phyloP scores from a whole-genome alignment of 2,888 invertebrate genomes.

The Polydrusus cervinus region DNA sequence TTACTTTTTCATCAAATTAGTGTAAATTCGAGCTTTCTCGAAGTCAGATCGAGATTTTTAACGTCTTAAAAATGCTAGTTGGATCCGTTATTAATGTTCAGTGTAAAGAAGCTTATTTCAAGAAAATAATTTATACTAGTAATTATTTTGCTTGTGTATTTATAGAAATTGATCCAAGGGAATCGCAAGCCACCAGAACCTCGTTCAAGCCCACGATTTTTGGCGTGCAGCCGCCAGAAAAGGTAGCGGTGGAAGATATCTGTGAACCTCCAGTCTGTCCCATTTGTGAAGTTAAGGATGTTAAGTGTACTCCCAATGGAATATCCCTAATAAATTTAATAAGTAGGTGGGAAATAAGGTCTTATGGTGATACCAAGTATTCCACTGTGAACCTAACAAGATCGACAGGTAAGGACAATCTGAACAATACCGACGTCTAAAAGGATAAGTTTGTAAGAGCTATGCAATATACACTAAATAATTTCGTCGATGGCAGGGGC shows the following conservation, averaged over 20 bases:
- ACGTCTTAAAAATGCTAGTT: no score
- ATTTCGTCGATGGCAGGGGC: no score
- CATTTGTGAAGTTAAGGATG: constrained; percentile 75
- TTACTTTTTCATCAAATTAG: no score
- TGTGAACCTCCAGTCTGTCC: constrained; percentile 78
- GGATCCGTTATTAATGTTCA: no score
- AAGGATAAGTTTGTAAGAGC: no score
- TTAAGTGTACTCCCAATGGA: constrained; percentile 76
- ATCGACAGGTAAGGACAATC: constrained; percentile 68
- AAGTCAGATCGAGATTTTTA: no score
- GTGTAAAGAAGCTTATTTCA: no score
- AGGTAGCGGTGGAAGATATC: constrained; percentile 74
- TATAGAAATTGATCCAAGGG: constrained; percentile 72
- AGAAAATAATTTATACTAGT: no score
- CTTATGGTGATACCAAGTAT: constrained; percentile 77
- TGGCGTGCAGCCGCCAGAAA: constrained; percentile 77
- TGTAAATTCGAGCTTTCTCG: no score
- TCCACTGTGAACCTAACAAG: constrained; percentile 74
- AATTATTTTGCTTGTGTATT: no score
- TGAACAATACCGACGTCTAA: no score
- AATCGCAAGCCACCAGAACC: constrained; percentile 66
- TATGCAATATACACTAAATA: no score
- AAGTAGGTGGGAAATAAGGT: constrained; percentile 73
- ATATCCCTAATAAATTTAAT: constrained; percentile 76
- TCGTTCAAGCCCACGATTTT: constrained; percentile 67